Evolutionary conservation across 1,140 invertebrate species (phyloP), one percentile per base, ranked within the genome.

Genomic region (Tetramorium simillimum): DNA sequence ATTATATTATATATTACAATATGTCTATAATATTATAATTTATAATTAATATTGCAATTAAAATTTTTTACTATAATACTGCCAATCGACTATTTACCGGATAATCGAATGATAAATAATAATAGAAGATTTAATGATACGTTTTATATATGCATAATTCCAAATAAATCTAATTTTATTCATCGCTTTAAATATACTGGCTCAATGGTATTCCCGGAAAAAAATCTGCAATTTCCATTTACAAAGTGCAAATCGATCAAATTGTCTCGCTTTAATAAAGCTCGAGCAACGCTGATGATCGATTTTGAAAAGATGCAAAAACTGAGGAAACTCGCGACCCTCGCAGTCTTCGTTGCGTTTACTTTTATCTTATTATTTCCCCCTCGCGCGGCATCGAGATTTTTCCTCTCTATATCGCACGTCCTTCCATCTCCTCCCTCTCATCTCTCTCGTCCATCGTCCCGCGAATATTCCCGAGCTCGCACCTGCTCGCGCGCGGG

Each of bases 221-320:
- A 72, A 82, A 82, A 82, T 21, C 6, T 18, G 24, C 53, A 81
- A 70, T 82, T 82, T 21, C 7, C 14, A 49, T 33, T 46, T 60
- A 33, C 12, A 2, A 58, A 58, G 6, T n/a, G 40, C 53, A 24
- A 62, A 12, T 33, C 53, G 7, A 73, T 84, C 40, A 46, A 82
- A 82, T 73, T 18, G 60, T 80, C 43, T 49, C 60, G 46, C 80
- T 1, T 60, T 73, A 73, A 73, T 49, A 58, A 72, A 73, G 24
- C 21, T 75, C 56, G 18, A 10, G 40, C 43, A 84, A 73, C n/a
- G 28, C 40, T 73, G 69, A 60, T 60, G 51, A 69, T 62, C 62
- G 82, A 86, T 88, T 86, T 86, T 69, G 86, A 75, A 82, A 86
- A 18, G 37, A 58, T 62, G 63, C 33, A 85, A 85, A 87, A 84